Base-by-base conservation (phyloP, 2,888 invertebrate genomes). In the Leucania comma region DNA sequence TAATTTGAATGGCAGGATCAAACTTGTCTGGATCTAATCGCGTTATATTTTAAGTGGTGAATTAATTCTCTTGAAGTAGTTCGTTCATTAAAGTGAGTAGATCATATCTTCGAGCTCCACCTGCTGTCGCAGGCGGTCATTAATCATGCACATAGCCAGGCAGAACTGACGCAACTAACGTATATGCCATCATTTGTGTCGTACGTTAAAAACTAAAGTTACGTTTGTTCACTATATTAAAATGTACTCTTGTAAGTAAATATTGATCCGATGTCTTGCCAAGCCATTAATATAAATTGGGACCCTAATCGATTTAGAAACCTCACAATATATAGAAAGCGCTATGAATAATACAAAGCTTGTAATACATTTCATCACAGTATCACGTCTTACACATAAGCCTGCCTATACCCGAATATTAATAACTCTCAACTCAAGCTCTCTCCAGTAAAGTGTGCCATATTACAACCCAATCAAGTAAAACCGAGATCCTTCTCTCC, bases 401-500 rank as follows among this genome's bases (percentile, higher is more conserved):
- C 22, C 12, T 32, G 17, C 14, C 3, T 29, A 46, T 14, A 9
- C 14, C 17, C 3, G 24, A 32, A 51, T 51, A 73, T 51, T 22
- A 65, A 32, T 53, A 75, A 6, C 50, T 74, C 32, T 74, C 20
- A 42, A 22, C 29, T 32, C 14, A 22, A 35, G 24, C 22, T 26
- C 26, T 12, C 14, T 32, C 22, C 4, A 46, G 22, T n/a, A 26
- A 75, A 68, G 24, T 35, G 65, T 20, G 22, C 22, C 51, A 58
- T 26, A 77, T 53, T 77, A 50, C 42, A 29, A 58, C 46, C 57
- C 48, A 75, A 81, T 81, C 61, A 65, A 76, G 61, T 58, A 42
- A 48, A 56, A 53, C 64, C 53, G 29, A 38, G 60, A 72, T 76
- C 61, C 65, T 81, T 59, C 70, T 9, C 46, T 63, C 57, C 67